Base-by-base conservation (phyloP, 2,113 vertebrate species). In the Atlantisia rogersi region DNA sequence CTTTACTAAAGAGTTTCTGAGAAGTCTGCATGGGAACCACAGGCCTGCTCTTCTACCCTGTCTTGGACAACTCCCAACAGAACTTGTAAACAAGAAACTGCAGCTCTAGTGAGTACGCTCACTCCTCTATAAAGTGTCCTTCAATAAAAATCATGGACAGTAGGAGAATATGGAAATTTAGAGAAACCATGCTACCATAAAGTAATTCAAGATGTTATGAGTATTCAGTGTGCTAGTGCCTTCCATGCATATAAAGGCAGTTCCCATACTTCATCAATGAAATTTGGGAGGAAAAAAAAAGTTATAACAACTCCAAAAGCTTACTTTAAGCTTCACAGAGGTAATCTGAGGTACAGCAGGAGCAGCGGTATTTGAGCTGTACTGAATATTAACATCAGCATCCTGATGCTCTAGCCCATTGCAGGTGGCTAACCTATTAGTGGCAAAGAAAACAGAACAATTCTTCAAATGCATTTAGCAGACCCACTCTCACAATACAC, bases 391-490 rank as follows among this genome's bases (percentile, higher is more conserved):
- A 46, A 20, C 18, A 75, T 68, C 78, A 89, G 26, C 24, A 67
- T 32, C 31, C 20, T 67, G 68, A 37, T 42, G 53, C 35, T 79
- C 82, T 42, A 84, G 62, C n/a, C 62, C 62, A 10, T 21, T 79
- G 52, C 70, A 79, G 35, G 58, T 94, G 86, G 74, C 7, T 82
- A 93, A 79, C 7, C 26, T 79, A 89, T 94, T 96, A 87, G 86
- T 69, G 80, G 86, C 86, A 87, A 86, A 69, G 58, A 76, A 76
- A 1, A 1, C 35, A 82, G 53, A 75, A 94, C 74, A 67, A 37
- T 1, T 28, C 39, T 64, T 86, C 28, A 88, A 83, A 93, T 58
- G 12, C 19, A 44, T 82, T 86, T 42, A 90, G 39, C 73, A 91
- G 88, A 95, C 25, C 4, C 19, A 53, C 12, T 81, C n/a, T 42